Conservation (phyloP, 2,888 invertebrate genomes). For the Dryobota labecula region DNA sequence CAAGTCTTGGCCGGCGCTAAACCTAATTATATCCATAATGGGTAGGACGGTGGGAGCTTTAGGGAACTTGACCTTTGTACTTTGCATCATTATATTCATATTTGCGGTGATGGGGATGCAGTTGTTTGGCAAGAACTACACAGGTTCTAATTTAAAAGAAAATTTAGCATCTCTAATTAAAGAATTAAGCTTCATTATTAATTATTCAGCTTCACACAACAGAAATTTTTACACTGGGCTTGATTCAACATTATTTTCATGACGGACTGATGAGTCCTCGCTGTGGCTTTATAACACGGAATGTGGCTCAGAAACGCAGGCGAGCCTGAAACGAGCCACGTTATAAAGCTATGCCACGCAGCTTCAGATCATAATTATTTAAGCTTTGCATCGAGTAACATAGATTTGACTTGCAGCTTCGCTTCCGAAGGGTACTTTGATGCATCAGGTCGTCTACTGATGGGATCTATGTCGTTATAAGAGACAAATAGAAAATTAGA, state of each 20-base stretch:
- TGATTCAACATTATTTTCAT: slow-evolving; percentile 88
- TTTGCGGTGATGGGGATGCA: slow-evolving; percentile 99
- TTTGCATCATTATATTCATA: slow-evolving; percentile 99
- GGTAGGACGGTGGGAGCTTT: slow-evolving; percentile 98
- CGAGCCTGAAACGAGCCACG: slow-evolving; percentile 78
- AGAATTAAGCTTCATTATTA: slow-evolving; percentile 87
- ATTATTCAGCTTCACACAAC: slow-evolving; percentile 89
- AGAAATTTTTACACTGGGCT: slow-evolving; percentile 88
- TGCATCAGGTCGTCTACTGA: slow-evolving; percentile 86
- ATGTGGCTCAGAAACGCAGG: slow-evolving; percentile 77
- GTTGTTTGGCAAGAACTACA: slow-evolving; percentile 97
- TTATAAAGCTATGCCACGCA: slow-evolving; percentile 90
- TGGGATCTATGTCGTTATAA: slow-evolving; percentile 88
- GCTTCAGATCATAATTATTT: slow-evolving; percentile 86
- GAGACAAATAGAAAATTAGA: slow-evolving; percentile 63
- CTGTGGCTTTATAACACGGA: slow-evolving; percentile 89
- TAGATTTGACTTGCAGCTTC: slow-evolving; percentile 90
- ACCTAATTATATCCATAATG: slow-evolving; percentile 98
- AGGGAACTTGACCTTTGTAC: slow-evolving; percentile 98
- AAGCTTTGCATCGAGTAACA: slow-evolving; percentile 90
- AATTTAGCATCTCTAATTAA: slow-evolving; percentile 88
- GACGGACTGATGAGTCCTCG: slow-evolving; percentile 81
- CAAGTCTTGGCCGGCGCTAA: slow-evolving; percentile 98
- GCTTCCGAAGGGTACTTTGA: slow-evolving; percentile 87
- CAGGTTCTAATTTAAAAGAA: slow-evolving; percentile 91